These are phyloP conservation scores for Cactoblastis cactorum DNA, from an alignment of 2,888 invertebrate genomes.

Conservation along the genomic window DNA sequence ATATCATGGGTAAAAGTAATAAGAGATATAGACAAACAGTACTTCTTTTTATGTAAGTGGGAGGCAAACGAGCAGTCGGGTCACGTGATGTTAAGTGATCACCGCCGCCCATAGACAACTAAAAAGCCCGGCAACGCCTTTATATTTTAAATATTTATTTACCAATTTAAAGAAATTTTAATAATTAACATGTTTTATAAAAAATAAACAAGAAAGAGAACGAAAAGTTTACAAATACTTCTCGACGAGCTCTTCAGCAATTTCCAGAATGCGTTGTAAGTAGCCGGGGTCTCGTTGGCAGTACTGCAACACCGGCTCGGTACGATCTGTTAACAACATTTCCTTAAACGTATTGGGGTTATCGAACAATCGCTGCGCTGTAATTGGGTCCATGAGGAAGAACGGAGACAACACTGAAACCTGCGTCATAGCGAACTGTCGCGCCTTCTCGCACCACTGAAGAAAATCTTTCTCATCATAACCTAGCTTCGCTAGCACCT, in stretches of 20 bases:
- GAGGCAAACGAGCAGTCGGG: no score
- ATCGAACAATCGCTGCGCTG: slow-evolving; percentile 35
- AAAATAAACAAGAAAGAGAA: not conserved
- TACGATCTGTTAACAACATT: slow-evolving; percentile 31
- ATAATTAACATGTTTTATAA: not conserved
- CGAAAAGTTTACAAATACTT: slow-evolving; percentile 14
- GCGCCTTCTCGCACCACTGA: slow-evolving; percentile 35
- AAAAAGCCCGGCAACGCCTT: no score
- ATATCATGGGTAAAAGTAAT: no score
- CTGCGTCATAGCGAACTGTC: slow-evolving; percentile 36
- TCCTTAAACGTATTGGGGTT: slow-evolving; percentile 37
- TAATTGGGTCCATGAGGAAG: slow-evolving; percentile 36
- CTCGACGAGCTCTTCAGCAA: slow-evolving; percentile 27
- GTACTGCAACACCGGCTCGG: slow-evolving; percentile 31
- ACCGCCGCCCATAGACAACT: no score
- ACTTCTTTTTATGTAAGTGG: no score
- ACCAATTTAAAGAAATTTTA: no score
- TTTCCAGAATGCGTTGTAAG: slow-evolving; percentile 28
- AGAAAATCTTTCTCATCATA: slow-evolving; percentile 35
- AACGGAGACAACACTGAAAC: slow-evolving; percentile 33
- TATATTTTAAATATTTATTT: no score
- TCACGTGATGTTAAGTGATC: no score
- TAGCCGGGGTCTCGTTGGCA: slow-evolving; percentile 24
- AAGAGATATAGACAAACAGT: no score
- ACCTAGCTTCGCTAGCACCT: slow-evolving; percentile 33